Evolutionary conservation across 2,797 vertebrate species (phyloP).

Genomic region (Tiaroga cobitis): DNA sequence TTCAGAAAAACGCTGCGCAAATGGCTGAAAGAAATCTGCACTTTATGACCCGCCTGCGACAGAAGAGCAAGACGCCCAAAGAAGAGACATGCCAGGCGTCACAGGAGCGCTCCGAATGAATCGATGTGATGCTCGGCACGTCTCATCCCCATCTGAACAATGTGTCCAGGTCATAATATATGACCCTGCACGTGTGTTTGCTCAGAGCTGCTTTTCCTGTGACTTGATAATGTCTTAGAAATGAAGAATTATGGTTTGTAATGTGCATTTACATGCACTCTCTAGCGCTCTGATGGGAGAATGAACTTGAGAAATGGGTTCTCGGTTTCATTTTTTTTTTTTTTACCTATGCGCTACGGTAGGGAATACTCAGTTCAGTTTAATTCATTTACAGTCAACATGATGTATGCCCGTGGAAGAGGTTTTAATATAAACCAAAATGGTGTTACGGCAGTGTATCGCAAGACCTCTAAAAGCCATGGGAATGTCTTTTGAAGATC

Average conservation of each 20-base stretch:
- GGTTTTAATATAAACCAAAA: slow-evolving; percentile 30
- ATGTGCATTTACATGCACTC: slow-evolving; percentile 15
- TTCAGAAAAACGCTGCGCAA: slow-evolving; percentile 55
- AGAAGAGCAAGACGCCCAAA: slow-evolving; percentile 55
- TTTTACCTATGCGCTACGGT: slow-evolving; percentile 25
- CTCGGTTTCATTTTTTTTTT: slow-evolving; percentile 25
- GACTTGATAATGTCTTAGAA: slow-evolving; percentile 43
- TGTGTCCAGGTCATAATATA: slow-evolving; percentile 39
- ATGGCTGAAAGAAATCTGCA: slow-evolving; percentile 46
- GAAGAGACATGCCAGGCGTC: slow-evolving; percentile 48
- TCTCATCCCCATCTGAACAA: slow-evolving; percentile 30
- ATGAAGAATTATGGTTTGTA: slow-evolving; percentile 18
- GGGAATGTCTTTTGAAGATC: neutral
- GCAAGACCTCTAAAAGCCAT: neutral
- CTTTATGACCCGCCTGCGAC: slow-evolving; percentile 62
- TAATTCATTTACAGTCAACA: slow-evolving; percentile 26
- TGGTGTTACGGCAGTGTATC: neutral
- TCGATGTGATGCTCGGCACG: slow-evolving; percentile 5
- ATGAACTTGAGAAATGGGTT: slow-evolving; percentile 43
- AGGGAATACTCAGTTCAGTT: slow-evolving; percentile 37
- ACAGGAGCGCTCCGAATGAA: slow-evolving; percentile 56
- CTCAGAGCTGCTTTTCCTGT: too few relatives aligned
- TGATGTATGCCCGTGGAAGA: slow-evolving; percentile 17
- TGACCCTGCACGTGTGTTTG: slow-evolving; percentile 4
- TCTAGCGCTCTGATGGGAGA: slow-evolving; percentile 15